Percentiles rank a stretch among this genome's conserved stretches.
Conservation (phyloP, 2,113 vertebrate genomes). For the Pseudopodoces humilis region DNA sequence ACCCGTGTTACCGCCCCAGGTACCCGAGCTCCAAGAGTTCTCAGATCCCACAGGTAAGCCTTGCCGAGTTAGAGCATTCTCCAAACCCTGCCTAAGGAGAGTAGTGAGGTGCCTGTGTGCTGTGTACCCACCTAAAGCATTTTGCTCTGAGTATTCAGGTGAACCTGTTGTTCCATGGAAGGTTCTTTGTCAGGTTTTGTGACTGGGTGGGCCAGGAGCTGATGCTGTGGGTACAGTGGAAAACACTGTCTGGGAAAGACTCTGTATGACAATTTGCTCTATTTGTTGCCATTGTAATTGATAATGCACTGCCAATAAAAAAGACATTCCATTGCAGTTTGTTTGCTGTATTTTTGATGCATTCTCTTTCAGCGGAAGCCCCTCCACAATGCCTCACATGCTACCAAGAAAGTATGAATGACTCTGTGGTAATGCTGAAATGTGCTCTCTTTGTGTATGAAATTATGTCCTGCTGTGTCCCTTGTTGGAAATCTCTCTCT, state of each 20-base stretch:
- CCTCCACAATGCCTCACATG: background rate
- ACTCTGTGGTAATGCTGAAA: constrained; percentile 23
- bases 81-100: constrained; percentile 58
- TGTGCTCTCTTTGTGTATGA: background rate
- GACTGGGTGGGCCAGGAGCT: background rate
- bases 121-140: background rate
- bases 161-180: background rate
- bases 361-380: constrained; percentile 55
- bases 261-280: constrained; percentile 54
- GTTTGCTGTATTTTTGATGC: constrained; percentile 80
- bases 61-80: constrained; percentile 38
- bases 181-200: constrained; percentile 13
- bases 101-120: constrained; percentile 37
- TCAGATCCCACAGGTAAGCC: constrained; percentile 89
- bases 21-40: constrained; percentile 84
- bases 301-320: constrained; percentile 75
- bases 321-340: constrained; percentile 69
- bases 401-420: constrained; percentile 29
- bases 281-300: constrained; percentile 64
- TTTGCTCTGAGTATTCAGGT: constrained; percentile 18
- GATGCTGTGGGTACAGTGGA: constrained; percentile 14
- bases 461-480: background rate
- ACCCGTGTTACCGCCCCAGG: constrained; percentile 73
- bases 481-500: background rate
- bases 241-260: constrained; percentile 34